Percentiles rank a stretch among this genome's conserved stretches.
phyloP scores from a whole-genome alignment of 2,888 invertebrate species.

The Pristionchus mayeri region DNA sequence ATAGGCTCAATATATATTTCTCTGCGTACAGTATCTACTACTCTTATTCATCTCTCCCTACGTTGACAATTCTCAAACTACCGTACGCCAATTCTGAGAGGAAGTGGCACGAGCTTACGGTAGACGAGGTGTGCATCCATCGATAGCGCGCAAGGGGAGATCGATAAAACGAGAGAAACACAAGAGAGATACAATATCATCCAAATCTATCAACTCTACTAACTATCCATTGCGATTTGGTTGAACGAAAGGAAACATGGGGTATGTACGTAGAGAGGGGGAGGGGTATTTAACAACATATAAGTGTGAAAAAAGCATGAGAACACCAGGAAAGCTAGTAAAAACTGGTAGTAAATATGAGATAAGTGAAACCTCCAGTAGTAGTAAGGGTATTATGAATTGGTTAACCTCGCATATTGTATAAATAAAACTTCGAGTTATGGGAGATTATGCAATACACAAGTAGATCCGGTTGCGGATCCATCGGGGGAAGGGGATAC shows the following conservation, averaged over 20 bases:
- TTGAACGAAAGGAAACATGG: background rate
- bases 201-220: constrained; percentile 25
- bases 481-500: background rate
- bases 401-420: background rate
- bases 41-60: constrained; percentile 21
- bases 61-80: background rate
- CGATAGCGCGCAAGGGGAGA: background rate
- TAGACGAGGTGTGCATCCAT: constrained; percentile 14
- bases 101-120: background rate
- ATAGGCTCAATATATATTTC: constrained; percentile 32
- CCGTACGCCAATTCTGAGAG: constrained; percentile 9
- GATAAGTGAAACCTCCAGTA: constrained; percentile 18
- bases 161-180: constrained; percentile 20
- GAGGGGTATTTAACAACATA: constrained; percentile 8
- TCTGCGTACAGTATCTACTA: constrained; percentile 26
- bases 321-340: constrained; percentile 37
- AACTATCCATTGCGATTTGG: constrained; percentile 29
- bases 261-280: background rate
- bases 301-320: background rate
- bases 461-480: background rate
- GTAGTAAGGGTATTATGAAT: background rate
- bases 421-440: background rate
- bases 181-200: constrained; percentile 32
- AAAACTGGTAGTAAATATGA: constrained; percentile 14
- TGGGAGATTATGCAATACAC: constrained; percentile 31